phyloP scores from a whole-genome alignment of 1,140 invertebrate genomes.

The Musca domestica region DNA sequence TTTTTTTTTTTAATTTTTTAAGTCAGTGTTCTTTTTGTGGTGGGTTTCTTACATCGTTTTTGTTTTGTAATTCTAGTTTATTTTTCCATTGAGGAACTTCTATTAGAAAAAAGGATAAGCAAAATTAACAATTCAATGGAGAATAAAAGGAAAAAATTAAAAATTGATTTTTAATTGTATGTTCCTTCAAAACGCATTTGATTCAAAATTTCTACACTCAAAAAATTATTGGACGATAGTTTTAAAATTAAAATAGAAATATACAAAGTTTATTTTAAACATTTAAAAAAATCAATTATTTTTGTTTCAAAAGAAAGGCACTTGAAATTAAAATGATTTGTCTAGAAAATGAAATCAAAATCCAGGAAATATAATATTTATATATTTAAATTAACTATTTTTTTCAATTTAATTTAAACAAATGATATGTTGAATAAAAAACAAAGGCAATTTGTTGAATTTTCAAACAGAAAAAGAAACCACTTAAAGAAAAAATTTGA shows the following conservation, averaged over 20 bases:
- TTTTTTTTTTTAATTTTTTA: no score
- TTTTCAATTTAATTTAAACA: background rate
- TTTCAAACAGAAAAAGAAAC: background rate
- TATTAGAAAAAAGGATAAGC: no score
- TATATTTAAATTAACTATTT: background rate
- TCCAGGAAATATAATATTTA: background rate
- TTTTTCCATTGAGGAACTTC: no score
- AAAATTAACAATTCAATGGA: no score
- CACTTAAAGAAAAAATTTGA: background rate
- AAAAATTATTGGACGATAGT: background rate
- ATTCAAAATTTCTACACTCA: no score
- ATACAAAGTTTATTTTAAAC: background rate
- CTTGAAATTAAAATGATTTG: constrained; percentile 16
- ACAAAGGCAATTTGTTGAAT: background rate
- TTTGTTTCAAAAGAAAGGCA: constrained; percentile 12
- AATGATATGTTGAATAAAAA: background rate
- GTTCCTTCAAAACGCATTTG: no score
- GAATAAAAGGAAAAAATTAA: no score
- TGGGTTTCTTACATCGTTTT: no score
- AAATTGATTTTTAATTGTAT: no score
- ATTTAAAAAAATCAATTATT: background rate
- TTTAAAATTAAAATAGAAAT: background rate
- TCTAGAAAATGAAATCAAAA: constrained; percentile 4
- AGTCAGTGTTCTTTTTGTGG: no score
- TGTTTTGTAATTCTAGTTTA: no score